These are phyloP conservation scores for Gastrophryne carolinensis DNA, from an alignment of 2,797 vertebrate species.

Conservation along the genomic window DNA sequence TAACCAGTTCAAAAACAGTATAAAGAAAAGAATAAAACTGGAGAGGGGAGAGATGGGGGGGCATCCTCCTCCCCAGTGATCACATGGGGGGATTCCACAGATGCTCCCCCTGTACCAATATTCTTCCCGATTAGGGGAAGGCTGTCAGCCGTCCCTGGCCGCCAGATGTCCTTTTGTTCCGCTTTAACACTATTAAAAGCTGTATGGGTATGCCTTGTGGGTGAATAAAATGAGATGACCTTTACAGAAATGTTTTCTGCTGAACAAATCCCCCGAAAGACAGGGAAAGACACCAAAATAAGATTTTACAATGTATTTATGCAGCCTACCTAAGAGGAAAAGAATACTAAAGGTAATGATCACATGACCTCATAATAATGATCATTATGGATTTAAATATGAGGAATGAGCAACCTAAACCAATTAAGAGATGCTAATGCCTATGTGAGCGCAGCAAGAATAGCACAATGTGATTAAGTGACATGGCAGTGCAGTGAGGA, in stretches of 20 bases:
- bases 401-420: conserved; percentile 32
- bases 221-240: conserved; percentile 17
- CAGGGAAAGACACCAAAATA: conserved; percentile 7
- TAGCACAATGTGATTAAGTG: conserved; percentile 27
- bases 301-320: conserved; percentile 1
- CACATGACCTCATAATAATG: conserved; percentile 35
- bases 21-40: too few relatives aligned
- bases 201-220: not conserved
- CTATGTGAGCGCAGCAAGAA: not conserved
- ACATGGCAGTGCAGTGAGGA: conserved; percentile 3
- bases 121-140: too few relatives aligned
- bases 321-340: not conserved
- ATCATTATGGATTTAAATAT: conserved; percentile 27
- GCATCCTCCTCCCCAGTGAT: too few relatives aligned
- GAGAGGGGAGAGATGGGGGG: too few relatives aligned
- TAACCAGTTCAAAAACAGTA: too few relatives aligned
- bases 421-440: conserved; percentile 14
- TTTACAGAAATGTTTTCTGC: conserved; percentile 34
- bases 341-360: conserved; percentile 28
- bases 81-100: not conserved
- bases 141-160: too few relatives aligned
- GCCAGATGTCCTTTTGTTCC: too few relatives aligned
- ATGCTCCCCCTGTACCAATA: too few relatives aligned
- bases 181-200: not conserved
- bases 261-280: conserved; percentile 18